Evolutionary conservation across 2,888 invertebrate genomes (phyloP).

Genomic region (Asteroscopus sphinx): DNA sequence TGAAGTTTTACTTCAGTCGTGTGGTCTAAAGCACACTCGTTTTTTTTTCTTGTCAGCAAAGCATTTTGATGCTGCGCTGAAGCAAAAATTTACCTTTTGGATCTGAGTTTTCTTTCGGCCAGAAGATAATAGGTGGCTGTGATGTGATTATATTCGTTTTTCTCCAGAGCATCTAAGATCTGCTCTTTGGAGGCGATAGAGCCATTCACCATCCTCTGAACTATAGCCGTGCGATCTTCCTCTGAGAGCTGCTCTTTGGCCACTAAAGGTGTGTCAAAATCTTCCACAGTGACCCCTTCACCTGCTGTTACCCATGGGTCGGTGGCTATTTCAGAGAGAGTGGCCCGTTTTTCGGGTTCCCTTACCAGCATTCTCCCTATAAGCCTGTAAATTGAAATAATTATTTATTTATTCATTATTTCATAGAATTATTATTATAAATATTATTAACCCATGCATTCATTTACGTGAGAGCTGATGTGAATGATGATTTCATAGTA

Average conservation of each 20-base stretch:
- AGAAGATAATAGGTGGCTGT: conserved; percentile 99
- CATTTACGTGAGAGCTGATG: too few relatives aligned
- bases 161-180: conserved; percentile 97
- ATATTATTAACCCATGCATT: too few relatives aligned
- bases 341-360: conserved; percentile 97
- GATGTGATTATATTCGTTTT: conserved; percentile 99
- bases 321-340: conserved; percentile 95
- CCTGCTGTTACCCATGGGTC: conserved; percentile 95
- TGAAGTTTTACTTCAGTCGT: too few relatives aligned
- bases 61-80: background rate
- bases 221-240: conserved; percentile 96
- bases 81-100: conserved; percentile 89
- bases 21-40: too few relatives aligned
- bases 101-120: conserved; percentile 97
- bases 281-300: conserved; percentile 87
- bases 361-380: conserved; percentile 98
- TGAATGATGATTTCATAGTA: too few relatives aligned
- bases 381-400: conserved; percentile 88
- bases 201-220: conserved; percentile 99
- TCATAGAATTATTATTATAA: too few relatives aligned
- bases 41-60: too few relatives aligned
- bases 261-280: conserved; percentile 94
- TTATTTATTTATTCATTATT: too few relatives aligned
- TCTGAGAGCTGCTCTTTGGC: conserved; percentile 97
- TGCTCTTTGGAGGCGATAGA: conserved; percentile 98